A percentile compares a stretch with the other conserved stretches of the same genome.
These are phyloP conservation scores for Ornithorhynchus anatinus DNA, from an alignment of 2,113 vertebrate genomes.

Conservation along the genomic window DNA sequence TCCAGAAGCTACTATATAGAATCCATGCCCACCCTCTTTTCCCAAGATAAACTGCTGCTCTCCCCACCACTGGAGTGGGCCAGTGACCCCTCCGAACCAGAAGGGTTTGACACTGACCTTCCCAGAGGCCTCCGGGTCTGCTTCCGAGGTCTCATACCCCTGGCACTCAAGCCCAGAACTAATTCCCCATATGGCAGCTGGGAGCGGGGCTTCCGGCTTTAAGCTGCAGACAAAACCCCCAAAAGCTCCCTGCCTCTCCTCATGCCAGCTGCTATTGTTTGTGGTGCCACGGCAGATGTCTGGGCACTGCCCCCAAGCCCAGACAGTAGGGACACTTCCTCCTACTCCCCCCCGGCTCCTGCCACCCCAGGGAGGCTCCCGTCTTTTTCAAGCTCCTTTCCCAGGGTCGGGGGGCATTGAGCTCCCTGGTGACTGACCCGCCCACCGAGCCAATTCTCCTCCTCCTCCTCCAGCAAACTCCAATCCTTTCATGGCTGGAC, in stretches of 20 bases:
- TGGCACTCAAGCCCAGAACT: background rate
- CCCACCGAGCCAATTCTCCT: background rate
- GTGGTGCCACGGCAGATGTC: background rate
- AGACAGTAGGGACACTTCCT: constrained; percentile 29
- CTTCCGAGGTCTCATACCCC: background rate
- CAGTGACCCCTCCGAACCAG: no score
- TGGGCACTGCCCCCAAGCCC: background rate
- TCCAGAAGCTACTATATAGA: no score
- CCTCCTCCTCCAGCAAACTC: background rate
- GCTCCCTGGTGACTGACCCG: background rate
- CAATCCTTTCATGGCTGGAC: background rate
- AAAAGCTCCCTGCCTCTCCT: background rate
- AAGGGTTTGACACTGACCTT: no score
- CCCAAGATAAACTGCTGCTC: no score
- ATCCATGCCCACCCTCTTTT: no score
- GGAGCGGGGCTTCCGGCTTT: constrained; percentile 4
- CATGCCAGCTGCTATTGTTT: background rate
- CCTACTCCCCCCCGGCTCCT: no score
- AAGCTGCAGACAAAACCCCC: constrained; percentile 16
- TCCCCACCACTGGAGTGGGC: no score
- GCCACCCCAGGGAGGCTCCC: no score
- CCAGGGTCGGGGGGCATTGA: background rate
- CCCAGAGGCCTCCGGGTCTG: no score
- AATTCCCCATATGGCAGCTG: background rate
- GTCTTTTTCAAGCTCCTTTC: no score